These are phyloP conservation scores for Crotophaga sulcirostris DNA, from an alignment of 2,113 vertebrate genomes.

Conservation along the genomic window DNA sequence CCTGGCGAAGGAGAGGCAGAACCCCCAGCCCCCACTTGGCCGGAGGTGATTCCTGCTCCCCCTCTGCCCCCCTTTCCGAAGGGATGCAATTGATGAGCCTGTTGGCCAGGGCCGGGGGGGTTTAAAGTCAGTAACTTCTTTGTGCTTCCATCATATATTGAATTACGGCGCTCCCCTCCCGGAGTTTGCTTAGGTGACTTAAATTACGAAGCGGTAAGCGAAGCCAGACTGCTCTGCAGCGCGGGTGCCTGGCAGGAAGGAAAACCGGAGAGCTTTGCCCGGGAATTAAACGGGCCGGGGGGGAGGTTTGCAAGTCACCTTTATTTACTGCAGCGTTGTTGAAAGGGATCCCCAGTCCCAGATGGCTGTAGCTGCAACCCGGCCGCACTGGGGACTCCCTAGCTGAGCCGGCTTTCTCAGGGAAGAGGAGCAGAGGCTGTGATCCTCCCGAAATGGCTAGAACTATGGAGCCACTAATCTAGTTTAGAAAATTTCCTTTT, in stretches of 20 bases:
- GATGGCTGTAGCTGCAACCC: background rate
- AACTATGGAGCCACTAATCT: background rate
- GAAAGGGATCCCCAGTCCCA: background rate
- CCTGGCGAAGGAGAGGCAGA: background rate
- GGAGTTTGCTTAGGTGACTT: conserved; percentile 20
- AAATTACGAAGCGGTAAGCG: background rate
- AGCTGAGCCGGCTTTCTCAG: background rate
- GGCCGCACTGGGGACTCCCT: background rate
- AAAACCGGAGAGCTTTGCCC: background rate
- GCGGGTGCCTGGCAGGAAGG: background rate
- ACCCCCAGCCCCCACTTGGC: background rate
- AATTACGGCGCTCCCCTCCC: background rate
- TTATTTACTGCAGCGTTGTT: background rate
- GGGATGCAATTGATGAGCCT: background rate
- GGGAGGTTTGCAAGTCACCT: background rate
- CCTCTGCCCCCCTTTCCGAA: background rate
- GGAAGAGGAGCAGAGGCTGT: background rate
- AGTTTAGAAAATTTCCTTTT: conserved; percentile 34
- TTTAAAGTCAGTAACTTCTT: conserved; percentile 29
- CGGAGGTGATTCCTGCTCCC: background rate
- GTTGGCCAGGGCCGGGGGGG: background rate
- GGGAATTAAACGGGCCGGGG: background rate
- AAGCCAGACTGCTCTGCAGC: background rate
- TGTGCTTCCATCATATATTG: conserved; percentile 12
- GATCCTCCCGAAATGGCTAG: background rate